These are phyloP conservation scores for Eulemur rubriventer DNA, from an alignment of 2,797 vertebrate species.

Conservation along the genomic window DNA sequence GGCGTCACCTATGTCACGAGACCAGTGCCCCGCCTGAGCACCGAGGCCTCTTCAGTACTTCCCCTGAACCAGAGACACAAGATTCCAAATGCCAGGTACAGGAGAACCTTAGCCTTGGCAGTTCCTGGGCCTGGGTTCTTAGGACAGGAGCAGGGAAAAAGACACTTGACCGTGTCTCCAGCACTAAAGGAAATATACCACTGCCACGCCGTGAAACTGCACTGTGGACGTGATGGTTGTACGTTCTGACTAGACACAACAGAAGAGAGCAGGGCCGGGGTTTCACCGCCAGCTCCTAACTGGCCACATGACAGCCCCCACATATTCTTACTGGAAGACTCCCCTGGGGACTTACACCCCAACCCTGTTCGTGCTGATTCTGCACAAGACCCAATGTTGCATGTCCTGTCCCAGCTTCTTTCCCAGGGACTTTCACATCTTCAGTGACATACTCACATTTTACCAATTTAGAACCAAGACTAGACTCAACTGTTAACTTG, in stretches of 20 bases:
- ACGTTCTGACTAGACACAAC: not conserved
- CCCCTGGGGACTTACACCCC: not conserved
- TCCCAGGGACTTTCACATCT: not conserved
- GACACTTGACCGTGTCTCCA: not conserved
- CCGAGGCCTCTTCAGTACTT: not conserved
- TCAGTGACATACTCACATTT: not conserved
- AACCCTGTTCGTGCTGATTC: not conserved
- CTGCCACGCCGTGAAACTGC: not conserved
- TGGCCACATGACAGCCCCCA: not conserved
- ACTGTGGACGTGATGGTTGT: too few species aligned
- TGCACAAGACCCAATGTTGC: not conserved
- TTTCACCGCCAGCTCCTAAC: not conserved
- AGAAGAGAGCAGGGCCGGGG: not conserved
- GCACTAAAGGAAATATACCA: not conserved
- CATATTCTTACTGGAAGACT: not conserved
- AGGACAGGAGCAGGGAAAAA: not conserved
- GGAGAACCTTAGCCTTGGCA: not conserved
- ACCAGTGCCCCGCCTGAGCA: not conserved
- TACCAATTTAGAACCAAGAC: not conserved
- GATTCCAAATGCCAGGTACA: not conserved
- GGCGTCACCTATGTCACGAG: not conserved
- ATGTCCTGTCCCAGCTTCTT: not conserved
- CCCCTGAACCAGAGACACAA: not conserved
- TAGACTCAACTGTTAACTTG: not conserved
- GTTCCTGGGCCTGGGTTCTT: not conserved